Evolutionary conservation across 2,113 vertebrate genomes (phyloP).

Genomic region (Centrocercus urophasianus): DNA sequence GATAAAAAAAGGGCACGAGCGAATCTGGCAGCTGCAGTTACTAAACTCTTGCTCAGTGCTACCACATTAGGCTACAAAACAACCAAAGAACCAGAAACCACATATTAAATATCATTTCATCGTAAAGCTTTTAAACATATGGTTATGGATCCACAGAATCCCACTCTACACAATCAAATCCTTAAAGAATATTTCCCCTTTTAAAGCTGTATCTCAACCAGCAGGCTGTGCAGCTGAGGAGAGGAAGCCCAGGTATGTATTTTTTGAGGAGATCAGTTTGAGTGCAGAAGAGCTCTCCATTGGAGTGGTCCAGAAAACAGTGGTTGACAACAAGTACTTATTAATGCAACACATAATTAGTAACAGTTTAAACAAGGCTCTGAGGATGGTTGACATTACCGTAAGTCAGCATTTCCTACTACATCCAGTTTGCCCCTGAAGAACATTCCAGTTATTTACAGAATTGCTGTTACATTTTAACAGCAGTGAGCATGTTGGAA

Average conservation of each 20-base stretch:
- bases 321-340: background rate
- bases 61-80: background rate
- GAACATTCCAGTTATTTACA: background rate
- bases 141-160: background rate
- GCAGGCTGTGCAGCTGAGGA: background rate
- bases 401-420: background rate
- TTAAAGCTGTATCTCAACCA: background rate
- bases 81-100: background rate
- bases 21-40: background rate
- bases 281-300: background rate
- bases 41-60: background rate
- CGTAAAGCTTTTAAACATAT: background rate
- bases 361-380: background rate
- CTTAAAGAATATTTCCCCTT: background rate
- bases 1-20: background rate
- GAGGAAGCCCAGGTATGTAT: background rate
- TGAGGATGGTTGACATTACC: background rate
- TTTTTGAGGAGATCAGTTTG: background rate
- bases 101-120: background rate
- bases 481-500: background rate
- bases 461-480: background rate
- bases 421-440: background rate
- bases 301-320: background rate
- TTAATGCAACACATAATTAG: background rate
- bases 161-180: background rate